Evolutionary conservation across 2,888 invertebrate species (phyloP), one percentile per base, ranked within the genome.

Genomic region (Phengaris alcon): DNA sequence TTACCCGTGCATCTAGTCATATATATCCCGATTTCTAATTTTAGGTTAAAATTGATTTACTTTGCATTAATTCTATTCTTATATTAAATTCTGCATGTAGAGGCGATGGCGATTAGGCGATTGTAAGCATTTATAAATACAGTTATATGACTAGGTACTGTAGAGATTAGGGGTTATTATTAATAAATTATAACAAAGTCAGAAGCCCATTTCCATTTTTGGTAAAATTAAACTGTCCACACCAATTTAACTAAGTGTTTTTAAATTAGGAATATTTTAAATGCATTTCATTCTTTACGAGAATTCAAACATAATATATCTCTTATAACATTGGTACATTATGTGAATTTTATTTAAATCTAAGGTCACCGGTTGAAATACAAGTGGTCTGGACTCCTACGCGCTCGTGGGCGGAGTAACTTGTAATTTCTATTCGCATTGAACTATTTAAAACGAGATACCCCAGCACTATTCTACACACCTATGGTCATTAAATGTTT

Each of bases 291-390:
- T 52, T 52, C 52, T 7, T 2, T 64, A 22, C 15, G 59, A 5
- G 64, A 64, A 35, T 64, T 10, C 12, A 64, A 64, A 35, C 64
- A 12, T 64, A 64, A 6, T 64, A 64, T 15, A 64, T 64, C 15
- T 64, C 22, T 64, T 44, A 64, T 64, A 1, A 64, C 59, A 64
- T 12, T 64, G 64, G 35, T 64, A 64, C 7, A 64, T 64, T 64
- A 64, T 64, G 7, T 64, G 64, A 6, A 64, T 64, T 64, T 64
- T 64, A 64, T 64, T 64, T 64, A 64, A 64, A 64, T 64, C 10
- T 64, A 44, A 64, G 64, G 64, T 64, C 64, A 35, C 64, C 35
- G 64, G 64, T 64, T 64, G 64, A 12, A 13, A 35, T 64, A 64
- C 64, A 64, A 64, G 64, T 64, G 64, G 12, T 44, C 3, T 64